Base-by-base conservation (phyloP, 2,113 vertebrate species). In the Xiphophorus maculatus region DNA sequence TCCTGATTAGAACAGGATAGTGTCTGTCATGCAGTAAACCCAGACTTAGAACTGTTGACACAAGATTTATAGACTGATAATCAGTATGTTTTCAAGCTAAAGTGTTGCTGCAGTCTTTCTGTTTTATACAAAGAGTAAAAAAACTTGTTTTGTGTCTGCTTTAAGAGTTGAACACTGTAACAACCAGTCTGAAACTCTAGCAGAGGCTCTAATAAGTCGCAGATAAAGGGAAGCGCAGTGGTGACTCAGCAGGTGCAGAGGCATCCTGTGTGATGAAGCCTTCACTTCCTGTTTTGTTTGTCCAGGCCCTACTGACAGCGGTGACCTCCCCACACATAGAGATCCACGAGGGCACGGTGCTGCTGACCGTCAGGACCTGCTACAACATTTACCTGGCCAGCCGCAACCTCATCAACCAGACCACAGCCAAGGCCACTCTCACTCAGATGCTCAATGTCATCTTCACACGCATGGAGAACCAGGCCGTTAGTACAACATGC, bases 341-440 rank as follows among this genome's bases (percentile, higher is more conserved):
- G 94, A 98, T 99, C 63, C 98, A 99, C 0, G 98, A 99, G 91
- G 97, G 97, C 77, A 99, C 97, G 0, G 93, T 99, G 82, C 96
- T 99, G 27, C 96, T 98, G 76, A 98, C 98, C 0, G 98, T 99
- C 82, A 93, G 98, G 87, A 99, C 97, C 33, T 99, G 98, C 89
- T 99, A 99, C 89, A 99, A 99, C 93, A 99, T 99, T 90, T 99
- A 99, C 91, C 90, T 99, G 92, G 98, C 98, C 90, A 99, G 98
- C 93, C 97, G 97, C 89, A 99, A 99, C 91, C 96, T 99, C 89
- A 98, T 99, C 94, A 99, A 99, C 93, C 98, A 99, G 91, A 99
- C 98, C 83, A 99, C 97, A 1, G 97, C 98, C 74, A 99, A 99
- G 93, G 98, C 98, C 84, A 99, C 98, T 0, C 95, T 99, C 61